Evolutionary conservation across 2,888 invertebrate species (phyloP).

Genomic region (Oligia fasciuncula): DNA sequence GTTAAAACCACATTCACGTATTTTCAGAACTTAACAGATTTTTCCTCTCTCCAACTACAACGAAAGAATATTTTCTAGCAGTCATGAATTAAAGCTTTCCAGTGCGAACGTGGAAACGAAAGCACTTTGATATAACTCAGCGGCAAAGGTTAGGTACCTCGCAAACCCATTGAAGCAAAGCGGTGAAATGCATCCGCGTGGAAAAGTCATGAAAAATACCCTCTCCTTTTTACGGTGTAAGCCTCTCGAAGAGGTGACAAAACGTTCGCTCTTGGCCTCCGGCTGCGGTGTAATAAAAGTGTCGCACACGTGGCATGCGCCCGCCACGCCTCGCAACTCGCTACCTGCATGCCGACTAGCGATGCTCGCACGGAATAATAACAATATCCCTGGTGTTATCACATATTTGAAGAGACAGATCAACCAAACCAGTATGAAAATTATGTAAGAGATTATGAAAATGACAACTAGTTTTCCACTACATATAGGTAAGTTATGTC

Average conservation of each 20-base stretch:
- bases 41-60: conserved; percentile 64
- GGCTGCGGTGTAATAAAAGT: conserved; percentile 76
- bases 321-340: conserved; percentile 49
- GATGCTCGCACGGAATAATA: conserved; percentile 51
- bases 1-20: conserved; percentile 85
- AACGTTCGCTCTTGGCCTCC: conserved; percentile 74
- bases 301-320: conserved; percentile 71
- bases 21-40: conserved; percentile 77
- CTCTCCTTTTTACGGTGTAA: conserved; percentile 78
- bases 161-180: conserved; percentile 79
- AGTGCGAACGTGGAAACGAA: conserved; percentile 70
- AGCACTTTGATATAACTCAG: conserved; percentile 78
- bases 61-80: conserved; percentile 66
- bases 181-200: conserved; percentile 81
- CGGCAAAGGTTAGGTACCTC: conserved; percentile 77
- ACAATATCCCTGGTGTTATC: conserved; percentile 23
- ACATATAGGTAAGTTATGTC: not conserved
- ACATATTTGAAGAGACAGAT: conserved; percentile 18
- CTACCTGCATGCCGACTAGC: conserved; percentile 61
- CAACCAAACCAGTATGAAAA: not conserved
- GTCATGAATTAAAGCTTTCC: conserved; percentile 68
- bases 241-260: conserved; percentile 83
- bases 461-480: conserved; percentile 1
- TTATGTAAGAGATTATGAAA: not conserved
- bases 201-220: conserved; percentile 84